These are phyloP conservation scores for Acronicta leporina DNA, from an alignment of 2,888 invertebrate genomes.

Conservation along the genomic window DNA sequence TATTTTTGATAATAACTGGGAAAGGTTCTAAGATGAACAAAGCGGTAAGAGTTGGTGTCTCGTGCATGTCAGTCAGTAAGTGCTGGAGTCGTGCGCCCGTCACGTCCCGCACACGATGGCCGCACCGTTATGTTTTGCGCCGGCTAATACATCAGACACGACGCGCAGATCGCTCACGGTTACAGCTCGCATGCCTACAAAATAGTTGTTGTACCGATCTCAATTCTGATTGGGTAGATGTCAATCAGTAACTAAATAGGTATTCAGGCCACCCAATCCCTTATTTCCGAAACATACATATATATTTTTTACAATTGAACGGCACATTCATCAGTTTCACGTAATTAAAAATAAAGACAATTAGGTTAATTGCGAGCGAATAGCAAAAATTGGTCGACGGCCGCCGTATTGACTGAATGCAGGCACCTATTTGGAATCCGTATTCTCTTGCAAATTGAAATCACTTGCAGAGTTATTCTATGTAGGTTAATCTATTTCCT, in stretches of 20 bases:
- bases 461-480: not conserved
- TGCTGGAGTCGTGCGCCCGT: no score
- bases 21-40: not conserved
- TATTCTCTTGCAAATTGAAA: not conserved
- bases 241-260: no score
- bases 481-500: not conserved
- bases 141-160: conserved; percentile 30
- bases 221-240: no score
- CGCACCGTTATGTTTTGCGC: conserved; percentile 20
- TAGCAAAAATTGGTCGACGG: conserved; percentile 3
- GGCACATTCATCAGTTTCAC: conserved; percentile 2
- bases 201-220: no score
- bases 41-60: no score
- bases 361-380: conserved; percentile 24
- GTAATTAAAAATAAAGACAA: conserved; percentile 7
- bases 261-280: no score
- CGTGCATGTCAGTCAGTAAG: no score
- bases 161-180: conserved; percentile 21
- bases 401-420: conserved; percentile 3
- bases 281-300: no score
- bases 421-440: not conserved
- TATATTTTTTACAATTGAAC: not conserved
- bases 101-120: conserved; percentile 15
- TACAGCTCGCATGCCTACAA: not conserved
- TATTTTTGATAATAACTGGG: no score